Conservation (phyloP, 2,113 vertebrate species). For the Gasterosteus aculeatus region DNA sequence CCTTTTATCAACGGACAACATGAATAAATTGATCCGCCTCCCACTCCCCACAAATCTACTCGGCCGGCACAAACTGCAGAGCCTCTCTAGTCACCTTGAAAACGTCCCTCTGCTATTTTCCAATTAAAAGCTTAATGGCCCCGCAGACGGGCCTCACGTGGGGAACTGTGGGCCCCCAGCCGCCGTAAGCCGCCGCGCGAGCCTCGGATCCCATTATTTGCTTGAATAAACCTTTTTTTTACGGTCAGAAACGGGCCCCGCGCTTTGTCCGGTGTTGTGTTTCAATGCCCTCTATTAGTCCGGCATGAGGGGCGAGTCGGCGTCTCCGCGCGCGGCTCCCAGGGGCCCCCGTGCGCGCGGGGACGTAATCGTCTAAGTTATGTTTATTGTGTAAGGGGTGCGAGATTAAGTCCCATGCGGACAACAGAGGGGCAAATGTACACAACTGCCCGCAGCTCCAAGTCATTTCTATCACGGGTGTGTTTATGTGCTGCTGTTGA, state of each 20-base stretch:
- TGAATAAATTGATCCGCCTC: constrained; percentile 79
- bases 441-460: background rate
- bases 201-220: constrained; percentile 96
- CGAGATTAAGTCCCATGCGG: constrained; percentile 3
- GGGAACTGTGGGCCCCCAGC: constrained; percentile 87
- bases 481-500: background rate
- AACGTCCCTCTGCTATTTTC: constrained; percentile 92
- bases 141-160: constrained; percentile 95
- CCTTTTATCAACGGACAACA: constrained; percentile 67
- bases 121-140: constrained; percentile 99
- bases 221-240: constrained; percentile 99
- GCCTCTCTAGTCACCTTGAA: constrained; percentile 94
- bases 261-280: constrained; percentile 91
- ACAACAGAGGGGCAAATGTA: background rate
- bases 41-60: constrained; percentile 75
- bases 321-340: constrained; percentile 78
- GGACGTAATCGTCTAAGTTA: constrained; percentile 70
- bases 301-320: constrained; percentile 84
- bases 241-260: constrained; percentile 86
- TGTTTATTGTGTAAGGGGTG: constrained; percentile 52
- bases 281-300: constrained; percentile 86
- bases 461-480: background rate
- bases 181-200: constrained; percentile 87
- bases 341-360: constrained; percentile 54
- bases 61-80: constrained; percentile 81